A percentile compares a stretch with the other conserved stretches of the same genome.
phyloP scores from a whole-genome alignment of 2,888 invertebrate genomes.

The Limenitis arthemis region DNA sequence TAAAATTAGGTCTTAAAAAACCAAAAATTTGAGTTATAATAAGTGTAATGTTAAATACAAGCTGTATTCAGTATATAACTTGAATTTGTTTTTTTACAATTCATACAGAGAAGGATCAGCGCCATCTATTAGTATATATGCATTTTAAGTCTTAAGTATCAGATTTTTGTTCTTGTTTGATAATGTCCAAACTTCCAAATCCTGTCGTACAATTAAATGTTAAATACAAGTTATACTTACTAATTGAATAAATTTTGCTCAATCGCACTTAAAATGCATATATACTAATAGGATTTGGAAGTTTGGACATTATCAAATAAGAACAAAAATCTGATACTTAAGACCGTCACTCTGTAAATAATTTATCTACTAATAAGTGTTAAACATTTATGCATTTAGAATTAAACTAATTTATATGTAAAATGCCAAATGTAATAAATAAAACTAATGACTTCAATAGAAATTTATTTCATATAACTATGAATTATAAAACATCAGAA shows the following conservation, averaged over 20 bases:
- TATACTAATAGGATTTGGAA: not conserved
- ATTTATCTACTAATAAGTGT: not conserved
- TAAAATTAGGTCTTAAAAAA: not conserved
- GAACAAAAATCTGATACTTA: not conserved
- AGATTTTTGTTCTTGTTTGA: not conserved
- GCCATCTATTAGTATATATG: no score
- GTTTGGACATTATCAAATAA: not conserved
- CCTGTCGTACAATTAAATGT: no score
- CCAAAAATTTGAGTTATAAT: not conserved
- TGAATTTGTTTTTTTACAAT: no score
- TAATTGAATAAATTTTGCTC: no score
- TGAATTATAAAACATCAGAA: constrained; percentile 2
- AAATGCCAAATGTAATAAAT: constrained; percentile 18
- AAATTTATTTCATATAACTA: constrained; percentile 2
- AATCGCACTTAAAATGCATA: no score
- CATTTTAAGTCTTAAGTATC: not conserved
- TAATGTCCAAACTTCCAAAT: not conserved
- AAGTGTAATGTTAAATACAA: no score
- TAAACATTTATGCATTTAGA: constrained; percentile 14
- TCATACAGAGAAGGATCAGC: no score
- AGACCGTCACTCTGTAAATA: not conserved
- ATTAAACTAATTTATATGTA: constrained; percentile 10
- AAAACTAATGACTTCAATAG: constrained; percentile 9
- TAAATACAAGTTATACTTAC: no score
- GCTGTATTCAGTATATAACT: no score